Conservation (phyloP, 1,140 invertebrate species). For the Rhagoletis zephyria region DNA sequence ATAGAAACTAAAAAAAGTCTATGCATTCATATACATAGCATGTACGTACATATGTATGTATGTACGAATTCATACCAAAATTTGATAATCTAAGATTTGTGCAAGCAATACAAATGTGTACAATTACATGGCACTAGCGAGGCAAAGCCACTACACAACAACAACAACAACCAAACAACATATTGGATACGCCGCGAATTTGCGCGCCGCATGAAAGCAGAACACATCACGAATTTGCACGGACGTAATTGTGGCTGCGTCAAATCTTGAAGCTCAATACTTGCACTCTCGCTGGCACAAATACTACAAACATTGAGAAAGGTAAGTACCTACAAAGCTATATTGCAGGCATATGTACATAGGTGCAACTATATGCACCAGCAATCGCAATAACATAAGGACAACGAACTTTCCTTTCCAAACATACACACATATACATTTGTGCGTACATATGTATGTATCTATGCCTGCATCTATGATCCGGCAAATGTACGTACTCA, state of each 20-base stretch:
- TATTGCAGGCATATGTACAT: neutral
- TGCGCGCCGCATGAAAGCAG: neutral
- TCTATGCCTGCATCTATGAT: neutral
- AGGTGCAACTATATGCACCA: neutral
- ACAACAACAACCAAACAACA: slow-evolving; percentile 21
- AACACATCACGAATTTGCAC: neutral
- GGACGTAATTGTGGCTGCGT: slow-evolving; percentile 38
- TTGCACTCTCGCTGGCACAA: slow-evolving; percentile 34
- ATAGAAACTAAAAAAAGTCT: neutral
- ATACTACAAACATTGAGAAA: neutral
- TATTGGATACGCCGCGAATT: slow-evolving; percentile 36
- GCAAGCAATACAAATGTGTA: neutral
- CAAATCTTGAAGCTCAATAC: slow-evolving; percentile 31
- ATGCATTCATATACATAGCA: neutral
- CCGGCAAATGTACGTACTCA: neutral
- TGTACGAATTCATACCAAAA: neutral
- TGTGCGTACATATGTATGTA: neutral
- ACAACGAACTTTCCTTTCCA: slow-evolving; percentile 34
- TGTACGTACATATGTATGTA: neutral
- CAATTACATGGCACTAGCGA: slow-evolving; percentile 3
- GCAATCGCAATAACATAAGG: neutral
- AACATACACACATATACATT: slow-evolving; percentile 8
- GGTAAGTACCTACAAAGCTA: neutral
- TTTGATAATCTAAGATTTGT: slow-evolving; percentile 21
- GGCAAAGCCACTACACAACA: neutral